Evolutionary conservation across 2,888 invertebrate species (phyloP), one percentile per base, ranked within the genome.

Genomic region (Sipha maydis): DNA sequence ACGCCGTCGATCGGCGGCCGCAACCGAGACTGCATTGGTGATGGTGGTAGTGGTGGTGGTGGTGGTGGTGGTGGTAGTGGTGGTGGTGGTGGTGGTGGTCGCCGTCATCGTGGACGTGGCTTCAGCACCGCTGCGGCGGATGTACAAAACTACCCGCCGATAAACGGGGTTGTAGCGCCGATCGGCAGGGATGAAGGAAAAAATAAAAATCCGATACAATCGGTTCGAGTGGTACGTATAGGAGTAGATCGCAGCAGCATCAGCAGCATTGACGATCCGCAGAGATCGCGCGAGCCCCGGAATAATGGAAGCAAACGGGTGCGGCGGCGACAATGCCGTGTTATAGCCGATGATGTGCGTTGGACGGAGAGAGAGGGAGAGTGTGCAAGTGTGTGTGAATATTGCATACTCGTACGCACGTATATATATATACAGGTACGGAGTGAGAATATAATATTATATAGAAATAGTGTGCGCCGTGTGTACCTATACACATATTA

Each of bases 171-270:
- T 69, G 69, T 17, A 69, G 69, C 69, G 73, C 14, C 73, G 31
- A 73, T 25, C 69, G 69, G 48, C 48, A 56, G 73, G 5, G n/a
- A 34, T 3, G 73, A n/a, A 73, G 4, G 9, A 73, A 73, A 38
- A 75, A 61, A 76, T 14, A 61, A 84, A 84, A 76, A 75, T 41
- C 83, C 84, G 84, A 84, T 84, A 83, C 83, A 84, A 84, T 76
- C 83, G 83, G 73, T 83, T 38, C 54, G 73, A 56, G 73, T 34
- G 8, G 41, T 41, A 8, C 48, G 48, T 14, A 14, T 14, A 41
- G 41, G 41, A 9, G 41, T 8, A 41, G 7, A 41, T 41, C 11
- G 41, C 7, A 8, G 14, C 14, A 2, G 48, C 48, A 48, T 2
- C 48, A 14, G 48, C 48, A 48, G 1, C 48, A 14, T 14, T 11